Evolutionary conservation across 2,888 invertebrate genomes (phyloP).

Genomic region (Orchesellides sinensis): DNA sequence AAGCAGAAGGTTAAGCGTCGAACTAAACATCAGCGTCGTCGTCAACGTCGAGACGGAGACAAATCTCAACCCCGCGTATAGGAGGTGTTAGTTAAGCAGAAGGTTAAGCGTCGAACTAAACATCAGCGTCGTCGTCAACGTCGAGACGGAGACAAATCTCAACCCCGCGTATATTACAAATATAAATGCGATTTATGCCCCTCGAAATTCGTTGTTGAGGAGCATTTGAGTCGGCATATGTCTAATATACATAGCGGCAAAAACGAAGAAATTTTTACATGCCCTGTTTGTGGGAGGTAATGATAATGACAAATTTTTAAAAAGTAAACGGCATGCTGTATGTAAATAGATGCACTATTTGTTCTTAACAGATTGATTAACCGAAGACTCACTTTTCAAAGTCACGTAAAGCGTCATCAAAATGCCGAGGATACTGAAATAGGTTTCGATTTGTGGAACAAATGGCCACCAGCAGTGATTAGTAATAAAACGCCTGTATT

Average conservation of each 20-base stretch:
- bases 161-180: background rate
- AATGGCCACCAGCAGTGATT: slow-evolving; percentile 16
- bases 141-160: too few relatives aligned
- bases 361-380: slow-evolving; percentile 33
- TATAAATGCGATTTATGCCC: slow-evolving; percentile 19
- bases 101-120: background rate
- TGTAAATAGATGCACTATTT: background rate
- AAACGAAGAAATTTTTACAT: slow-evolving; percentile 11
- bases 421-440: slow-evolving; percentile 39
- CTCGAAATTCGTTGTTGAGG: slow-evolving; percentile 12
- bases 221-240: slow-evolving; percentile 24
- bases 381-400: slow-evolving; percentile 17
- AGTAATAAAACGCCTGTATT: background rate
- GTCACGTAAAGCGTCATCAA: slow-evolving; percentile 33
- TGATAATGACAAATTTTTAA: background rate
- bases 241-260: slow-evolving; percentile 16
- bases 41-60: slow-evolving; percentile 6
- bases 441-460: slow-evolving; percentile 31
- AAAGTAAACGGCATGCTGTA: background rate
- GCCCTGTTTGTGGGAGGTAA: slow-evolving; percentile 42
- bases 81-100: too few relatives aligned
- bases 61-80: too few relatives aligned
- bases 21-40: too few relatives aligned
- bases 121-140: background rate
- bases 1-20: background rate